Evolutionary conservation across 2,797 vertebrate genomes (phyloP).

Genomic region (Helicolenus hilgendorfi): DNA sequence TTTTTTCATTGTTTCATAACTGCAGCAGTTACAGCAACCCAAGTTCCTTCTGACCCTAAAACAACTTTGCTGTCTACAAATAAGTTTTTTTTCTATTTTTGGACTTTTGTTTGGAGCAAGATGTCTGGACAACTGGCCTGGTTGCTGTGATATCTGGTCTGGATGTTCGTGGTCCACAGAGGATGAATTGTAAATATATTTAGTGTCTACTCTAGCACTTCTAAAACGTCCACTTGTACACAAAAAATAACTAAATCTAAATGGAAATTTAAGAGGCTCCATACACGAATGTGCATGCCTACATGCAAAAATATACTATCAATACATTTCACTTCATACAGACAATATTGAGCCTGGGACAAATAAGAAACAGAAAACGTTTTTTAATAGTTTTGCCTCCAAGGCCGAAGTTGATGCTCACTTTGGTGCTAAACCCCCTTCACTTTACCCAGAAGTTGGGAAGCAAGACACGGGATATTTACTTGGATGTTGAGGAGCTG

Average conservation of each 20-base stretch:
- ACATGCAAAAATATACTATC: background rate
- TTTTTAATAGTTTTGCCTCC: background rate
- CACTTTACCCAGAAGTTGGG: background rate
- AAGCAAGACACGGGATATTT: background rate
- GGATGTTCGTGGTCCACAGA: background rate
- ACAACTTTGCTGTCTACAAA: background rate
- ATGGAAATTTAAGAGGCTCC: background rate
- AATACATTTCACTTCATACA: background rate
- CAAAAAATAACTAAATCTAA: background rate
- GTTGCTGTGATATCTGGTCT: background rate
- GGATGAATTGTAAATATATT: background rate
- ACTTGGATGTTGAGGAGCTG: background rate
- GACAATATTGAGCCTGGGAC: rapidly evolving
- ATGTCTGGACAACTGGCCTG: background rate
- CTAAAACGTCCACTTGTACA: background rate
- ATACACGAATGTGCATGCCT: background rate
- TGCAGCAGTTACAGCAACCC: background rate
- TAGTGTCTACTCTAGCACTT: background rate
- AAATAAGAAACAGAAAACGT: background rate
- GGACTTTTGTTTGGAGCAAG: background rate
- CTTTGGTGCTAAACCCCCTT: background rate
- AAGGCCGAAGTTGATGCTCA: background rate
- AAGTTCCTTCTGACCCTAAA: background rate
- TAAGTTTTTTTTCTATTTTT: background rate
- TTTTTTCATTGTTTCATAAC: background rate